phyloP scores from a whole-genome alignment of 2,888 invertebrate species.

The Reticulitermes lucifugus region DNA sequence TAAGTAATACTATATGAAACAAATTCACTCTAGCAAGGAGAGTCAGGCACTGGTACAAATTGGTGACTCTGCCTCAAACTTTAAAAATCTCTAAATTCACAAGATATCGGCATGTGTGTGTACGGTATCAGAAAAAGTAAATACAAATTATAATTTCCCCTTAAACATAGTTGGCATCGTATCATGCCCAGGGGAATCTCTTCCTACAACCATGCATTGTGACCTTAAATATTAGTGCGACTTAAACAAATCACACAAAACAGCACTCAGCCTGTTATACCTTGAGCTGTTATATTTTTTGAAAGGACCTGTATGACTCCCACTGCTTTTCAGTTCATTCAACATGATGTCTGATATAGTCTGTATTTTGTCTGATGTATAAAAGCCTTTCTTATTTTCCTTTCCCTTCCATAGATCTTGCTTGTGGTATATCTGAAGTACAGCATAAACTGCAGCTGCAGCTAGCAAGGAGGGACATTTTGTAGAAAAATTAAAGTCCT shows the following conservation, averaged over 20 bases:
- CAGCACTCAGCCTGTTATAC: background rate
- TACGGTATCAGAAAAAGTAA: no score
- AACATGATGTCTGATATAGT: background rate
- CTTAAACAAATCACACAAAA: background rate
- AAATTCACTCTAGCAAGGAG: no score
- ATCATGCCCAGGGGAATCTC: no score
- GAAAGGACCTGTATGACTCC: background rate
- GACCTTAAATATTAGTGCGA: background rate
- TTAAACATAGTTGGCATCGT: no score
- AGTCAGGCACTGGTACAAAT: no score
- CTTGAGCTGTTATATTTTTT: conserved; percentile 2
- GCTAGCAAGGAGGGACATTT: background rate
- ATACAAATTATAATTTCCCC: no score
- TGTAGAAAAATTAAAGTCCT: background rate
- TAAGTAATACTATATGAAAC: no score
- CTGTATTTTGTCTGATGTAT: background rate
- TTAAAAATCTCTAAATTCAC: no score
- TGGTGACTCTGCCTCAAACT: no score
- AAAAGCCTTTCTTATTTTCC: background rate
- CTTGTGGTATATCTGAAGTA: background rate
- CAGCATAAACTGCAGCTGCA: conserved; percentile 15
- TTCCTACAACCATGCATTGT: background rate
- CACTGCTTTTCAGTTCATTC: background rate
- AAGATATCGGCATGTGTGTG: no score
- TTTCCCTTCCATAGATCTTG: background rate